phyloP scores from a whole-genome alignment of 2,797 vertebrate species.

The Pseudopleuronectes americanus region DNA sequence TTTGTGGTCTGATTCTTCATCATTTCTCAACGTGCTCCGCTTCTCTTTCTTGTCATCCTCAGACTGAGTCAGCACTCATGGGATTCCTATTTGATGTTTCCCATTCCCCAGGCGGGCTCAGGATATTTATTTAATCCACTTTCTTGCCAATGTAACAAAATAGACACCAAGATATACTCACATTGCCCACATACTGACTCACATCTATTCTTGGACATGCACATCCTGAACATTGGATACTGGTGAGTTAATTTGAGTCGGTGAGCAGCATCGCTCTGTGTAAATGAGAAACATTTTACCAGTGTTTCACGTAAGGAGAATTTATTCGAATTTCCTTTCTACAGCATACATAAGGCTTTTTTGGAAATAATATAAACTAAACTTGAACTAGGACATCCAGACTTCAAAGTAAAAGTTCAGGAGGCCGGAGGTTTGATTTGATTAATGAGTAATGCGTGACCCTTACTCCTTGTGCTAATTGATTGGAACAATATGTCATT shows the following conservation, averaged over 20 bases:
- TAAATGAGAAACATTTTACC: background rate
- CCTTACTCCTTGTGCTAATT: too few species aligned
- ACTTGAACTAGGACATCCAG: too few species aligned
- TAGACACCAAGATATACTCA: background rate
- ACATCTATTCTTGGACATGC: background rate
- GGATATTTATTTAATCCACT: background rate
- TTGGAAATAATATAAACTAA: too few species aligned
- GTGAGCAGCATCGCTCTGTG: background rate
- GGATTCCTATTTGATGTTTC: constrained; percentile 18
- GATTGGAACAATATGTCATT: too few species aligned
- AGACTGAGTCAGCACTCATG: constrained; percentile 25
- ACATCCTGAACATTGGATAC: background rate
- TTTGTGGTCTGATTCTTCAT: too few species aligned
- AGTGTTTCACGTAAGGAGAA: too few species aligned
- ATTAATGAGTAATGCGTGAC: too few species aligned
- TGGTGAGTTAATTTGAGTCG: background rate
- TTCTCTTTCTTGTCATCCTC: background rate
- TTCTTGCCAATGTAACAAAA: constrained; percentile 1
- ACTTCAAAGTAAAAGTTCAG: too few species aligned
- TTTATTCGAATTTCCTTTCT: too few species aligned
- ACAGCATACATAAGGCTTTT: too few species aligned
- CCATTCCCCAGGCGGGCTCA: constrained; percentile 3
- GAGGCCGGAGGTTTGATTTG: too few species aligned
- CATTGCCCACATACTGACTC: constrained; percentile 6
- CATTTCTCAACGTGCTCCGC: too few species aligned